A percentile compares a stretch with the other conserved stretches of the same genome.
These are phyloP conservation scores for Papilio helenus DNA, from an alignment of 1,140 invertebrate genomes.

Conservation along the genomic window DNA sequence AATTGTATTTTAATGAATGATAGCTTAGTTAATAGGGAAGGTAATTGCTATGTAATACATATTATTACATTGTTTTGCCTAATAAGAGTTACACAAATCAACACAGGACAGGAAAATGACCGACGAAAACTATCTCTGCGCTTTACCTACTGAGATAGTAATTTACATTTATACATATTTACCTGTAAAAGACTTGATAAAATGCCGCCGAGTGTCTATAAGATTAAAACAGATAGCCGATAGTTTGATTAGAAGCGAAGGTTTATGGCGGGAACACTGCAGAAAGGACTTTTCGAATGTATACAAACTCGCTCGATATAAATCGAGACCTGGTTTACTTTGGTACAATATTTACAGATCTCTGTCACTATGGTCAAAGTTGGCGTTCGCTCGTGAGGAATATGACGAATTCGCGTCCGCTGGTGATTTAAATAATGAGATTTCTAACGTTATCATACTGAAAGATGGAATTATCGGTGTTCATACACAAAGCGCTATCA, in stretches of 20 bases:
- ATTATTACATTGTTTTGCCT: background rate
- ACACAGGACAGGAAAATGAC: slow-evolving; percentile 21
- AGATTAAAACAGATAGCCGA: slow-evolving; percentile 64
- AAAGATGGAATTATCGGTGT: slow-evolving; percentile 57
- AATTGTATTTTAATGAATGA: background rate
- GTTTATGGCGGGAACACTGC: slow-evolving; percentile 58
- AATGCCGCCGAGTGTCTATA: slow-evolving; percentile 57
- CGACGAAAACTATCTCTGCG: slow-evolving; percentile 34
- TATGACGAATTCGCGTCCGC: slow-evolving; percentile 61
- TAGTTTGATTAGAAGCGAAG: slow-evolving; percentile 47
- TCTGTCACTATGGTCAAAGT: slow-evolving; percentile 58
- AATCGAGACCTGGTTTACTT: slow-evolving; percentile 43
- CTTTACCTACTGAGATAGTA: slow-evolving; percentile 60
- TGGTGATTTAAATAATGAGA: slow-evolving; percentile 50
- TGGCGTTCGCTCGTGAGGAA: slow-evolving; percentile 48
- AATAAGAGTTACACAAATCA: background rate
- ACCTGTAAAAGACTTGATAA: slow-evolving; percentile 54
- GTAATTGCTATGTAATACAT: background rate
- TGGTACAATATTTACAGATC: slow-evolving; percentile 63
- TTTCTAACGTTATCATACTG: slow-evolving; percentile 54
- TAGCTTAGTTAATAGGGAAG: background rate
- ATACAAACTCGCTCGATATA: slow-evolving; percentile 47
- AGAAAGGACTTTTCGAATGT: slow-evolving; percentile 54
- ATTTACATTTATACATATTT: slow-evolving; percentile 59
- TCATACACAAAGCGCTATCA: slow-evolving; percentile 53